Percentiles rank a stretch among this genome's conserved stretches.
Evolutionary conservation across 2,888 invertebrate genomes (phyloP).

Genomic region (Lepidocyrtinus sp.): DNA sequence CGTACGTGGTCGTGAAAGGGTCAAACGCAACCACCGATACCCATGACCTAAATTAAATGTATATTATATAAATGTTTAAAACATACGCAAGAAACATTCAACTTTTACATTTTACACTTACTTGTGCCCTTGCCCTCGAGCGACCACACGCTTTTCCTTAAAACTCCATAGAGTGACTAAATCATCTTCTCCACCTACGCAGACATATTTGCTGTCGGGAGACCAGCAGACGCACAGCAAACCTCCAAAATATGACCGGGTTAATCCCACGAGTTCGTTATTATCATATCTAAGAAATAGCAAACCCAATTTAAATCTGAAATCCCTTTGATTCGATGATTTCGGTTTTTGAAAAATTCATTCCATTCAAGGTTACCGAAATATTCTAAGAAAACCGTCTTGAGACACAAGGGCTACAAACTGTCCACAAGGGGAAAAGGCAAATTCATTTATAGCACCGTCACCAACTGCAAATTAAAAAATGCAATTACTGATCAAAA

Average conservation of each 20-base stretch:
- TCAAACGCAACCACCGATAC: conserved; percentile 97
- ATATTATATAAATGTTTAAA: not conserved
- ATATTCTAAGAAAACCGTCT: conserved; percentile 92
- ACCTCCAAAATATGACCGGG: conserved; percentile 98
- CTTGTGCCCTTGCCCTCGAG: conserved; percentile 86
- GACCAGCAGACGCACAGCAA: conserved; percentile 98
- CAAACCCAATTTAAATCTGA: too few species aligned
- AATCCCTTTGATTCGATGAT: too few species aligned
- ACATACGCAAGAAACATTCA: not conserved
- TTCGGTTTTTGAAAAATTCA: too few species aligned
- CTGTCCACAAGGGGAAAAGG: conserved; percentile 94
- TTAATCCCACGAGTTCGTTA: conserved; percentile 95
- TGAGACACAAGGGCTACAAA: conserved; percentile 95
- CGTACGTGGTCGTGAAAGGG: conserved; percentile 84
- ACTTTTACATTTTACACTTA: conserved; percentile 41
- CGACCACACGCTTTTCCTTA: conserved; percentile 92
- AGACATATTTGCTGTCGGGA: conserved; percentile 94
- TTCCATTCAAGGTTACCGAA: conserved; percentile 64
- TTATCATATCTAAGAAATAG: conserved; percentile 95
- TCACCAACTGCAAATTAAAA: conserved; percentile 79
- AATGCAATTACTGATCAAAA: too few species aligned
- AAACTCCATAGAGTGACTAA: conserved; percentile 98
- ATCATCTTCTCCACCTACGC: conserved; percentile 99
- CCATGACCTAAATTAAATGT: conserved; percentile 81
- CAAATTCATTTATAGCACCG: conserved; percentile 94